Base-by-base conservation (phyloP, 2,888 invertebrate species). In the Lycaena phlaeas region DNA sequence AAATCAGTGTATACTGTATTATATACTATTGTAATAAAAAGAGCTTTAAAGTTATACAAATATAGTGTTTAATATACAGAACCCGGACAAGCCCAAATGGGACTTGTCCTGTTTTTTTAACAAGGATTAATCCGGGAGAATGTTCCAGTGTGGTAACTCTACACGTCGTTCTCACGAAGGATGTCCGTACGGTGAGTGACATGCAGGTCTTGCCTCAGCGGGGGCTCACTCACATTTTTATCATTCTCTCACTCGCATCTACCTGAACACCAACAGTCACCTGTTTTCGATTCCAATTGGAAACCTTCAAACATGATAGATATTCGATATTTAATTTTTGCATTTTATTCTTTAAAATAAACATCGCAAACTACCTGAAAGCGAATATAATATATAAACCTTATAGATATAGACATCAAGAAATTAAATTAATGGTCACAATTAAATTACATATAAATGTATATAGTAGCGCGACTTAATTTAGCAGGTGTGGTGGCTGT, bases 171-270 rank as follows among this genome's bases (percentile, higher is more conserved):
- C 54, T 51, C 54, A 55, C 54, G 53, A 56, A 42, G 39, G 18
- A 30, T 34, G 40, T 36, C 39, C 38, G 76, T 43, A 53, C 57
- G 54, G 57, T 70, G 76, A 81, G 76, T 79, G 79, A 79, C 78
- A 69, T 57, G 57, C 59, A 59, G 62, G 60, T 60, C 61, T 51
- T 59, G 54, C 57, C 55, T 50, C 74, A 27, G 59, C 77, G 79
- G 60, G 68, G 52, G 59, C 54, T 50, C 52, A 53, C 58, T 61
- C 60, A 64, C 64, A 66, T 71, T 71, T 73, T 72, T 69, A 67
- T 65, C 68, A 69, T 73, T 71, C 71, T 65, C 66, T 59, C 62
- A 48, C 49, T 53, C 55, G 60, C 72, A 70, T 70, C 67, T 74
- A 66, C 45, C 38, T 38, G 22, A 39, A 22, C 25, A n/a, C 14